Base-by-base conservation (phyloP, 1,140 invertebrate genomes). In the Subanguina moxae region DNA sequence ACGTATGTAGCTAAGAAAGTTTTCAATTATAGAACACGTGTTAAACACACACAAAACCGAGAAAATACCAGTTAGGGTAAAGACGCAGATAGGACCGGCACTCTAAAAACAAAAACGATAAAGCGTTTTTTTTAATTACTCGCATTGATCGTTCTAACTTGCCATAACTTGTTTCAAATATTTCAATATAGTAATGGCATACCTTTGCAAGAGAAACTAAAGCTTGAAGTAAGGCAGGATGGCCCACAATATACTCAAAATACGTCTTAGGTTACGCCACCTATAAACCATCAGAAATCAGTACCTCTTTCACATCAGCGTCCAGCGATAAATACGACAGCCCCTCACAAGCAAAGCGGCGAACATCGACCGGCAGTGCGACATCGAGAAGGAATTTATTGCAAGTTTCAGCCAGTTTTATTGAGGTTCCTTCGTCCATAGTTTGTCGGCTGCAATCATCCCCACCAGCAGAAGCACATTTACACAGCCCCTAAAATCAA, bases 311-410 rank as follows among this genome's bases (percentile, higher is more conserved):
- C 0, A 98, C 92, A 84, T 98, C 94, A 13, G 93, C 96, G 86
- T 99, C 94, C 43, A 99, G 86, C 3, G 94, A 95, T 1, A 99
- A 85, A 83, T 97, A 99, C 0, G 94, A 94, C 0, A 99, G 85
- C 15, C 94, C 95, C 86, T 99, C 96, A 27, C 92, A 91, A 0
- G 94, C 93, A 64, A 82, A 81, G 57, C 72, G 71, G 42, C 71
- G 67, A 43, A 59, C n/a, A 43, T 65, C 52, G 21, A 81, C 78
- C 19, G 70, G 77, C 65, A 76, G 80, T 17, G 78, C 67, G 7
- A 62, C 62, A 67, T 82, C 66, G 8, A 78, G 25, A 1, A 80
- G 74, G 77, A 82, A 86, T 84, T 86, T 85, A 70, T 91, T 87
- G 82, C 96, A 99, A 19, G 92, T 92, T 84, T 92, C 90, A 0